Base-by-base conservation (phyloP, 1,140 invertebrate genomes). In the Lutraria rhynchaena region DNA sequence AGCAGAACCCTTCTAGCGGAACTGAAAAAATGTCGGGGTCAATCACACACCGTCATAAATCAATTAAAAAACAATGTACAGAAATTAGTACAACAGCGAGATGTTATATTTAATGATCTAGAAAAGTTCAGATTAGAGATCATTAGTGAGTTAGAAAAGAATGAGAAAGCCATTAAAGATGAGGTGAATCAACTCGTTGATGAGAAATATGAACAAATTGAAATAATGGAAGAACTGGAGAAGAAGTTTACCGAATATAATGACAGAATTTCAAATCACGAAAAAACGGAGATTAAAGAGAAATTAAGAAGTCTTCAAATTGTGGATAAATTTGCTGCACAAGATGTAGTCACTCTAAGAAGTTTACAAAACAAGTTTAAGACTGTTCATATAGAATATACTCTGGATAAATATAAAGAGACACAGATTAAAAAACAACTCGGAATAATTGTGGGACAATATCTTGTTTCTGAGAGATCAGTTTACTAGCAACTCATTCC, bases 31-130 rank as follows among this genome's bases (percentile, higher is more conserved):
- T 11, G 15, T 49, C 7, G 53, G 0, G 75, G 33, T 35, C 46
- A 67, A 15, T 65, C 75, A 17, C 61, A 78, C 33, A 78, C 61
- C 27, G 57, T 78, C 2, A 17, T 67, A 11, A 65, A 77, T 35
- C 74, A 77, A 37, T 46, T 67, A 15, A 78, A 57, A 24, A 67
- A 65, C 24, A 78, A 78, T 63, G 58, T 63, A 33, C 24, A 29
- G 19, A 67, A 78, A 55, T 31, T 78, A 3, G 61, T 67, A n/a
- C 60, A 78, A 24, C 27, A 33, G 4, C 63, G 31, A 22, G 61
- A 67, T 3, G 17, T 13, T 11, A 41, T 78, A 22, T 67, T 78
- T 46, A 55, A 35, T 2, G 27, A 78, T 17, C 35, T 80, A 19
- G 63, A 80, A 49, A 33, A 69, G 15, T 80, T 80, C 27, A 19